Base-by-base conservation (phyloP, 2,888 invertebrate species). In the Cephus pygmeus region DNA sequence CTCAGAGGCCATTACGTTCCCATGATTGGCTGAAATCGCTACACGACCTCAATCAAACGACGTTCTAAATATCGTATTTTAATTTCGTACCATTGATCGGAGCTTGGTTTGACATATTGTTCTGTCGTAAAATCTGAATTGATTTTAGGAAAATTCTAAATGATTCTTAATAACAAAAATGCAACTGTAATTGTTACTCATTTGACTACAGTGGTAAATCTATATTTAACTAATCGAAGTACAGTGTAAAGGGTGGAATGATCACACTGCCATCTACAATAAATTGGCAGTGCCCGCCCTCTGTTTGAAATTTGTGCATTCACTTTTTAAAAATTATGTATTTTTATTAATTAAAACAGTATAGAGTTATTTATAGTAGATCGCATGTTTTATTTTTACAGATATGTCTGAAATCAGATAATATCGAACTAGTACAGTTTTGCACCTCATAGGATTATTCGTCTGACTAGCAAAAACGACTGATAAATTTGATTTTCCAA, bases 1-100 rank as follows among this genome's bases (percentile, higher is more conserved):
- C 91, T 90, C 91, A 93, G 93, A 92, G 92, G 93, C 93, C 93
- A 93, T 93, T 93, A 93, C 93, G 92, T 91, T 90, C 88, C 90
- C 91, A 92, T 92, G 92, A 93, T 93, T 93, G 93, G 93, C 92
- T 91, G 91, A 82, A 85, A 87, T 86, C 85, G 85, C 85, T 85
- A 85, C 85, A 91, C 91, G 80, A 88, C 90, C 88, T 87, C 87
- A 89, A 90, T 90, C 91, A 90, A 87, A 82, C 86, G 85, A 89
- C 84, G 82, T 86, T 87, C 88, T 87, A 84, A 88, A 79, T 81
- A 78, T 15, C n/a, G 76, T 79, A 56, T 75, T 77, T 68, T 73
- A 75, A 77, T 73, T 73, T 69, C 23, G 71, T 23, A 2, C 23
- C 56, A 56, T 23, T 23, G 23, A 56, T 56, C 23, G 40, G 9